Conservation (phyloP, 2,797 vertebrate genomes). For the Leontopithecus rosalia region DNA sequence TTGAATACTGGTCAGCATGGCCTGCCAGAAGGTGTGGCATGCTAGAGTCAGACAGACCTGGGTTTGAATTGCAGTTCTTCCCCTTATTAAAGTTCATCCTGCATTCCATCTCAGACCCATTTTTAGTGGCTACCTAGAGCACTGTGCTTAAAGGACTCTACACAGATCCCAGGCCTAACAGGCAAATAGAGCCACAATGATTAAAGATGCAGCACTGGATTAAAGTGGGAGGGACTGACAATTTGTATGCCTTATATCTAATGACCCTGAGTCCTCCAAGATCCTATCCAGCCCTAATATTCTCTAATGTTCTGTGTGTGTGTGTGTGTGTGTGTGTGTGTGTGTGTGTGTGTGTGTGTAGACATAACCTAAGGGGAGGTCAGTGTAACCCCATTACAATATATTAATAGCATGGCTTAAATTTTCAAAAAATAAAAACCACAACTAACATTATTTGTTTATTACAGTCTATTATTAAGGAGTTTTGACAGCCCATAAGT, state of each 20-base stretch:
- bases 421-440: conserved; percentile 10
- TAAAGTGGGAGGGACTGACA: not conserved
- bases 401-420: not conserved
- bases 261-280: not conserved
- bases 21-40: not conserved
- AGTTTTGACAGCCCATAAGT: not conserved
- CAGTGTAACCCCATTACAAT: not conserved
- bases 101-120: not conserved
- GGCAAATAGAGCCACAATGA: not conserved
- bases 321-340: not conserved
- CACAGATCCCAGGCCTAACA: not conserved
- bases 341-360: not conserved
- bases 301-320: not conserved
- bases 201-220: not conserved
- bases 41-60: not conserved
- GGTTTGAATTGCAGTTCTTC: not conserved
- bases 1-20: not conserved
- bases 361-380: not conserved
- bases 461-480: not conserved
- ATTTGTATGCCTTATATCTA: not conserved
- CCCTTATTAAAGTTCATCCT: not conserved
- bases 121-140: not conserved
- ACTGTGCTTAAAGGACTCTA: not conserved
- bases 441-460: not conserved
- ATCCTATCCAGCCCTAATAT: not conserved